Evolutionary conservation across 2,113 vertebrate species (phyloP).

Genomic region (Phyllopteryx taeniolatus): DNA sequence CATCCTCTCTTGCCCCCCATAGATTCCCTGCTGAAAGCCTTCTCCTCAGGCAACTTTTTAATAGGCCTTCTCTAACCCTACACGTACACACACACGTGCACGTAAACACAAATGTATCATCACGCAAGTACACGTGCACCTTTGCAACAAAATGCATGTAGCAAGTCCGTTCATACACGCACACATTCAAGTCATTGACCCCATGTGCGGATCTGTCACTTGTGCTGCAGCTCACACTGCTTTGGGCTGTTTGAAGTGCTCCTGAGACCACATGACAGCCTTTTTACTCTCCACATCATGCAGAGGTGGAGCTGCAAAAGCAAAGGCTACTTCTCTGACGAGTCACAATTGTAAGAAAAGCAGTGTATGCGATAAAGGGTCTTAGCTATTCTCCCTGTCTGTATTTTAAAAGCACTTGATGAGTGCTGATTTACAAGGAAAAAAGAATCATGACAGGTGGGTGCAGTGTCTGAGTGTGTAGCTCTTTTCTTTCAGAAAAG

Average conservation of each 20-base stretch:
- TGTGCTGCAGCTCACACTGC: constrained; percentile 52
- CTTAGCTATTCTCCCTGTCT: constrained; percentile 28
- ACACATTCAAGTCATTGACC: constrained; percentile 42
- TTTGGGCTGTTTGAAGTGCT: constrained; percentile 61
- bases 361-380: constrained; percentile 35
- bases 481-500: background rate
- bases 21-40: constrained; percentile 66
- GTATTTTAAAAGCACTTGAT: constrained; percentile 51
- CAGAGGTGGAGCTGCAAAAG: constrained; percentile 38
- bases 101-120: constrained; percentile 28
- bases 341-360: constrained; percentile 35
- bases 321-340: constrained; percentile 35
- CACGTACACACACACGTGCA: constrained; percentile 10
- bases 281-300: constrained; percentile 58
- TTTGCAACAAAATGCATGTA: constrained; percentile 24
- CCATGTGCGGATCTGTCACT: constrained; percentile 46
- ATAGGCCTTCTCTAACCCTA: constrained; percentile 53
- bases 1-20: constrained; percentile 54
- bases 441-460: constrained; percentile 17
- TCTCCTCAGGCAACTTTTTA: constrained; percentile 71
- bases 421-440: constrained; percentile 13
- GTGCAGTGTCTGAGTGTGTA: constrained; percentile 5
- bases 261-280: constrained; percentile 59
- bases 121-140: constrained; percentile 24
- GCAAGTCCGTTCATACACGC: background rate